A percentile compares a stretch with the other conserved stretches of the same genome.
Evolutionary conservation across 2,888 invertebrate species (phyloP).

Genomic region (Drosophila paramelanica): DNA sequence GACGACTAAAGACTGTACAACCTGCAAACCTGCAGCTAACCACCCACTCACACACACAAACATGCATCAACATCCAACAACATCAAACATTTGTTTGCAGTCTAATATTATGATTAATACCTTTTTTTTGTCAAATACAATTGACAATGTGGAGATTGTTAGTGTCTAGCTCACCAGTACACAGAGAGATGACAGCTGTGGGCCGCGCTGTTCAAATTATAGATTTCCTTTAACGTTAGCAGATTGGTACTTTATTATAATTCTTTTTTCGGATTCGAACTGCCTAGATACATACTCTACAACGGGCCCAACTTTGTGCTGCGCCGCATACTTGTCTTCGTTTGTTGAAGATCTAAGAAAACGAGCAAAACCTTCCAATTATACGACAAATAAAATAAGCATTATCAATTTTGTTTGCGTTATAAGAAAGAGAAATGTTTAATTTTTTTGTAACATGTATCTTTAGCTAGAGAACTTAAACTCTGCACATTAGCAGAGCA

Average conservation of each 20-base stretch:
- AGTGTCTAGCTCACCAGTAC: conserved; percentile 51
- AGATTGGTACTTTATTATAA: conserved; percentile 25
- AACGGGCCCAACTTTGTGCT: conserved; percentile 25
- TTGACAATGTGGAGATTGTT: conserved; percentile 64
- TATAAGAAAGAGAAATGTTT: conserved; percentile 16
- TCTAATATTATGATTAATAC: conserved; percentile 49
- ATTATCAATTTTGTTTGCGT: conserved; percentile 33
- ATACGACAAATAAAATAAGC: conserved; percentile 50
- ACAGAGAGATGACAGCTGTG: conserved; percentile 6
- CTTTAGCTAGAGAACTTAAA: conserved; percentile 22
- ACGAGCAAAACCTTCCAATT: conserved; percentile 43
- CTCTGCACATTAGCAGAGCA: conserved; percentile 22
- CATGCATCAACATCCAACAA: conserved; percentile 25
- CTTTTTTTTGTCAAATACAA: conserved; percentile 42
- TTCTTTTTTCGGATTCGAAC: conserved; percentile 18
- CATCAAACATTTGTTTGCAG: conserved; percentile 39
- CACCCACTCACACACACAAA: conserved; percentile 27
- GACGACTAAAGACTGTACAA: conserved; percentile 86
- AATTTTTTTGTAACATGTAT: conserved; percentile 19
- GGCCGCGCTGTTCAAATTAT: conserved; percentile 16
- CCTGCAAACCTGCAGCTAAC: conserved; percentile 20
- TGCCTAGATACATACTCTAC: conserved; percentile 17
- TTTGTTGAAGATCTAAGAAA: conserved; percentile 61
- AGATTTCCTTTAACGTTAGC: conserved; percentile 20
- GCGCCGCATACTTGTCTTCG: conserved; percentile 57